A percentile compares a stretch with the other conserved stretches of the same genome.
phyloP scores from a whole-genome alignment of 2,113 vertebrate species.

The Haliaeetus leucogaster region DNA sequence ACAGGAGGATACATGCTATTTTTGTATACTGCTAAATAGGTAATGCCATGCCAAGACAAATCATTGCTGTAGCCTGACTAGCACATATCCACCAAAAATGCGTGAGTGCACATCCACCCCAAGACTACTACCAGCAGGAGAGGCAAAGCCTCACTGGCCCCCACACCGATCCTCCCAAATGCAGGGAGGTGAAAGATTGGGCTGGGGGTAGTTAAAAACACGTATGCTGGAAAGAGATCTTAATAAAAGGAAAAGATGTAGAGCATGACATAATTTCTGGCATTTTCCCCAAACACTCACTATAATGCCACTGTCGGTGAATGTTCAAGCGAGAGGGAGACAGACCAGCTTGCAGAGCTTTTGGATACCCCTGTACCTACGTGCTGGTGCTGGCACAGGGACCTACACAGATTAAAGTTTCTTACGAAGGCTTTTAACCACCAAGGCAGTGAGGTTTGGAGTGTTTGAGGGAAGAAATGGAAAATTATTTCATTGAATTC shows the following conservation, averaged over 20 bases:
- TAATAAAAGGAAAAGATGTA: neutral
- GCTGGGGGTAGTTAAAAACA: neutral
- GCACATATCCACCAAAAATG: neutral
- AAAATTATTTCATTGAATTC: neutral
- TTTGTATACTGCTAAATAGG: neutral
- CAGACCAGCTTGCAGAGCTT: neutral
- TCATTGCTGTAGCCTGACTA: neutral
- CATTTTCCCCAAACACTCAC: neutral
- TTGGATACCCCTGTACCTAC: rapidly evolving
- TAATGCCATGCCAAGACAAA: constrained; percentile 3
- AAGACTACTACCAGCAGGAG: rapidly evolving
- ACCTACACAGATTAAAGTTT: neutral
- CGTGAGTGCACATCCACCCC: rapidly evolving
- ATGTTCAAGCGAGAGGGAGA: rapidly evolving
- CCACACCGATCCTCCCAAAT: rapidly evolving
- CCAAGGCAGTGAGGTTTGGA: neutral
- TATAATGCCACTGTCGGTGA: rapidly evolving
- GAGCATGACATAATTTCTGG: neutral
- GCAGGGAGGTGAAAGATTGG: neutral
- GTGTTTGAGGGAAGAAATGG: neutral
- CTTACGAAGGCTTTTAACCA: neutral
- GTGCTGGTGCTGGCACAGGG: neutral
- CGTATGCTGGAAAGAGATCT: neutral
- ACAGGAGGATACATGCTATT: neutral
- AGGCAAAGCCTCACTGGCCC: neutral